These are phyloP conservation scores for Premnoplex brunnescens DNA, from an alignment of 2,797 vertebrate species.

Conservation along the genomic window DNA sequence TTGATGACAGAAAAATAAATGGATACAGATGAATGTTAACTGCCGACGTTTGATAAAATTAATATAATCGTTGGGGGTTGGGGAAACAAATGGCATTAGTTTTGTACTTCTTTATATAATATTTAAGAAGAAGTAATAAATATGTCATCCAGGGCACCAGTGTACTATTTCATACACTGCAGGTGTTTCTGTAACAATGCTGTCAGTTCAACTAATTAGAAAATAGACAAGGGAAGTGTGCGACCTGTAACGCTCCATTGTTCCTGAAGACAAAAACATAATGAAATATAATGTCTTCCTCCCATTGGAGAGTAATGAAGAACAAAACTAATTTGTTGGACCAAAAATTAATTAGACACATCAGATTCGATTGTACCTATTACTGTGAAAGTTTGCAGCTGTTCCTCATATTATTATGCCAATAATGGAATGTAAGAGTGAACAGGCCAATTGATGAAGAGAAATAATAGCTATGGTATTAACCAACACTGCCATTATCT, in stretches of 20 bases:
- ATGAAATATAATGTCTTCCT: conserved; percentile 78
- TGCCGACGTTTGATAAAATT: background rate
- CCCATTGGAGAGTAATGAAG: conserved; percentile 79
- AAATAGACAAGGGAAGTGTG: conserved; percentile 62
- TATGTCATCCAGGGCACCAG: background rate
- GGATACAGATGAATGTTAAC: background rate
- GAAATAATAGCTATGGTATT: conserved; percentile 18
- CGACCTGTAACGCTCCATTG: conserved; percentile 71
- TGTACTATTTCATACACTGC: conserved; percentile 30
- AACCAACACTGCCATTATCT: background rate
- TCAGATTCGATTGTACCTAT: conserved; percentile 77
- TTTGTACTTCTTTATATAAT: background rate
- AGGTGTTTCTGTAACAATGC: conserved; percentile 71
- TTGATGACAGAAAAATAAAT: conserved; percentile 28
- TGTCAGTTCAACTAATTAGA: conserved; percentile 77
- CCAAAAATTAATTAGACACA: conserved; percentile 82
- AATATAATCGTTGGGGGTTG: background rate
- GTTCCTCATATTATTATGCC: conserved; percentile 64
- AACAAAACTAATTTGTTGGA: conserved; percentile 82
- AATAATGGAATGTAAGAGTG: conserved; percentile 41
- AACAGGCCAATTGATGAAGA: conserved; percentile 46
- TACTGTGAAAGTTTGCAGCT: conserved; percentile 77
- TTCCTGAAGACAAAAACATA: conserved; percentile 78
- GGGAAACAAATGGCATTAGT: background rate
- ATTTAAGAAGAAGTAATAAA: conserved; percentile 39